Conservation (phyloP, 2,113 vertebrate genomes). For the Alaudala cheleensis region DNA sequence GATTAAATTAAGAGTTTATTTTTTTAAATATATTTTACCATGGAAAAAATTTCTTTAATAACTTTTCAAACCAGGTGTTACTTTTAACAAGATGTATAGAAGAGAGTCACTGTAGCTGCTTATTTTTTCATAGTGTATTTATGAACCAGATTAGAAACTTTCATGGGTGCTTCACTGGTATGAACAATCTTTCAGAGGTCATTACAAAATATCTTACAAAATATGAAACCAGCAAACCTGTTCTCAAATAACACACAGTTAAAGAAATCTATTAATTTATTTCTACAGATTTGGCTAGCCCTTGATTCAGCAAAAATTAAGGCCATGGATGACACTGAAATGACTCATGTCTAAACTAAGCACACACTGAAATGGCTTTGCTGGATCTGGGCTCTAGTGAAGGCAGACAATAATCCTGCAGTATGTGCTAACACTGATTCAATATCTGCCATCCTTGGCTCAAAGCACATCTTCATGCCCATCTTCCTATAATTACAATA, state of each 20-base stretch:
- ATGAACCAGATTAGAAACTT: constrained; percentile 62
- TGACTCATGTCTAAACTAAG: neutral
- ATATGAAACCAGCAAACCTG: constrained; percentile 40
- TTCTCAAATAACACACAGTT: constrained; percentile 27
- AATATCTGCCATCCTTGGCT: constrained; percentile 55
- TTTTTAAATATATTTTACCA: constrained; percentile 74
- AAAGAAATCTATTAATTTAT: neutral
- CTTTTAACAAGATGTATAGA: constrained; percentile 47
- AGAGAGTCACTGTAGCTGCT: constrained; percentile 53
- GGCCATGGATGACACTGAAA: constrained; percentile 1
- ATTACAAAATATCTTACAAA: constrained; percentile 7
- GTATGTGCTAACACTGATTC: neutral
- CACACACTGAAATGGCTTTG: constrained; percentile 29
- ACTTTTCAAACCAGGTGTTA: constrained; percentile 61
- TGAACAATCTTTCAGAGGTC: neutral
- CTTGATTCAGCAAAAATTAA: constrained; percentile 46
- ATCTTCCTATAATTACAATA: constrained; percentile 51
- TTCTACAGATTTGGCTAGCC: constrained; percentile 15
- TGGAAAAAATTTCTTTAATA: constrained; percentile 63
- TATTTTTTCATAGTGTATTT: constrained; percentile 66
- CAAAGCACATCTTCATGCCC: constrained; percentile 61
- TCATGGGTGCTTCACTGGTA: constrained; percentile 63
- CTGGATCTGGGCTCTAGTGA: constrained; percentile 31
- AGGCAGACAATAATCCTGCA: constrained; percentile 15
- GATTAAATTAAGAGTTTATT: constrained; percentile 76